phyloP scores from a whole-genome alignment of 30 jellyfish, hydroid and myxozoan species.

The Aurelia coerulea region DNA sequence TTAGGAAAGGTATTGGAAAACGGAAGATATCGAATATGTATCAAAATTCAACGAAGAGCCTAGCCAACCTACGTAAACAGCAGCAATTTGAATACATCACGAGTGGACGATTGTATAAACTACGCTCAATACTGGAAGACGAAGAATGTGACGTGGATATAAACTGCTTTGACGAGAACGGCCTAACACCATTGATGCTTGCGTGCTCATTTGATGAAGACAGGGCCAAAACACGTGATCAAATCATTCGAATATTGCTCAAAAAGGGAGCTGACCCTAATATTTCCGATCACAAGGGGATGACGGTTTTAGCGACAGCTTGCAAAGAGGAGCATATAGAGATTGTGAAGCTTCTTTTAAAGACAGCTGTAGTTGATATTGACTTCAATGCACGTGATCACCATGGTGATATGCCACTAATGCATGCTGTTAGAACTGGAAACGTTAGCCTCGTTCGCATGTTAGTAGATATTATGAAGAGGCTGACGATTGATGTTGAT shows the following conservation, averaged over 20 bases:
- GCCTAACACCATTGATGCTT: slow-evolving; percentile 58
- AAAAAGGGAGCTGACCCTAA: slow-evolving; percentile 64
- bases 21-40: slow-evolving; percentile 5
- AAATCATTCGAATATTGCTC: slow-evolving; percentile 29
- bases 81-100: slow-evolving; percentile 53
- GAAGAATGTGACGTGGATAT: slow-evolving; percentile 27
- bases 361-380: slow-evolving; percentile 51
- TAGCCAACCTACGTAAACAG: slow-evolving; percentile 37
- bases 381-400: slow-evolving; percentile 57
- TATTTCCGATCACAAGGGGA: slow-evolving; percentile 41
- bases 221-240: slow-evolving; percentile 53
- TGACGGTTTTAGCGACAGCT: slow-evolving; percentile 67
- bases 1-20: too few relatives aligned
- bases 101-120: slow-evolving; percentile 54
- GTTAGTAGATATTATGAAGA: slow-evolving; percentile 39
- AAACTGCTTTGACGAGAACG: slow-evolving; percentile 33
- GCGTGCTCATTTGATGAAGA: slow-evolving; percentile 74
- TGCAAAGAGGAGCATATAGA: slow-evolving; percentile 57
- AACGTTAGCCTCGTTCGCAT: slow-evolving; percentile 42
- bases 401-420: slow-evolving; percentile 64
- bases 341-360: slow-evolving; percentile 32
- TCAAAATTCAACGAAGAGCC: slow-evolving; percentile 29
- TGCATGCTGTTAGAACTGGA: slow-evolving; percentile 84
- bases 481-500: slow-evolving; percentile 65
- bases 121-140: slow-evolving; percentile 45